Conservation (phyloP, 1,140 invertebrate species). For the Drosophila setifemur region DNA sequence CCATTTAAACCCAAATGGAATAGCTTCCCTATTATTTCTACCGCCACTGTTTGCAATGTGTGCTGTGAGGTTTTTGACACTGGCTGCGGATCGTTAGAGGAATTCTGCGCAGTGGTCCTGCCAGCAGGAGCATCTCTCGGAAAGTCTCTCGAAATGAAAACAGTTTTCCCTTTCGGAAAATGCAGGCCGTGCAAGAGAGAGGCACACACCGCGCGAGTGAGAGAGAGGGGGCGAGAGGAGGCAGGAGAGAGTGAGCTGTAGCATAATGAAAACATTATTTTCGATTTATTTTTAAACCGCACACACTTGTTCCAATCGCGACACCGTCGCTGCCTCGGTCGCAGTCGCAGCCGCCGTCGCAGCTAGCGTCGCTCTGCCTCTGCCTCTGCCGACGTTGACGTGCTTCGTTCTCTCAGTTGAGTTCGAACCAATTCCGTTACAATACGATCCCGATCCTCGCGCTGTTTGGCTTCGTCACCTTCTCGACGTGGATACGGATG, state of each 20-base stretch:
- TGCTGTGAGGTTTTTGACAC: conserved; percentile 73
- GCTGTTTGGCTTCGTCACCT: conserved; percentile 50
- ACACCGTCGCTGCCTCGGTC: conserved; percentile 31
- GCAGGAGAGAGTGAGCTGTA: conserved; percentile 19
- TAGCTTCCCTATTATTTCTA: neutral
- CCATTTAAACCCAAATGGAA: conserved; percentile 3
- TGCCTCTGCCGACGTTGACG: neutral
- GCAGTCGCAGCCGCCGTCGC: neutral
- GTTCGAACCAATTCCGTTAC: conserved; percentile 13
- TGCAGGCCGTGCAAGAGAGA: neutral
- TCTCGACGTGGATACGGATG: conserved; percentile 35
- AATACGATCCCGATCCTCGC: conserved; percentile 45
- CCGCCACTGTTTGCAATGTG: neutral
- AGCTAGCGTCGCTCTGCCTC: conserved; percentile 2
- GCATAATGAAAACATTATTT: conserved; percentile 75
- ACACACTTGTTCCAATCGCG: conserved; percentile 74
- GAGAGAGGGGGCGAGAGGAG: neutral
- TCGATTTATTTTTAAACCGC: conserved; percentile 73
- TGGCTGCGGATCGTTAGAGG: conserved; percentile 59
- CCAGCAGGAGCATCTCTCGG: conserved; percentile 14
- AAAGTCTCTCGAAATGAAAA: neutral
- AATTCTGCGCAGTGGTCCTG: conserved; percentile 78
- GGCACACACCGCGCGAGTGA: no score
- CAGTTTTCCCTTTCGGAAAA: conserved; percentile 58
- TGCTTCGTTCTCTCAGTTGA: conserved; percentile 24